phyloP scores from a whole-genome alignment of 2,888 invertebrate genomes.

The Pristionchus japonicus region DNA sequence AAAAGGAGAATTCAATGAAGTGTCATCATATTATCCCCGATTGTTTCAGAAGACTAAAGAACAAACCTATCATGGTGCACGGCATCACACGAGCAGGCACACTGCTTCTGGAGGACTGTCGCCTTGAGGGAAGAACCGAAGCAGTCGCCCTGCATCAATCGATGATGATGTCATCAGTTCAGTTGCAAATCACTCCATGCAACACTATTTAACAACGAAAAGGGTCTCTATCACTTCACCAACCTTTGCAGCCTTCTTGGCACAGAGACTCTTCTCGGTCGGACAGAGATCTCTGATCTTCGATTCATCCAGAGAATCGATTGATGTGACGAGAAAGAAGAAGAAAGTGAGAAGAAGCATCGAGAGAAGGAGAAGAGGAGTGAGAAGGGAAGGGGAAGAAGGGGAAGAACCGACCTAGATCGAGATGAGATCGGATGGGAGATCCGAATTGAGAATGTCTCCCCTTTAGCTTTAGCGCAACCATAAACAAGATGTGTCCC shows the following conservation, averaged over 20 bases:
- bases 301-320: slow-evolving; percentile 81
- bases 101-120: slow-evolving; percentile 59
- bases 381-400: slow-evolving; percentile 10
- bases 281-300: slow-evolving; percentile 58
- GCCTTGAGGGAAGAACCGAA: slow-evolving; percentile 63
- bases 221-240: no score
- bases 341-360: slow-evolving; percentile 21
- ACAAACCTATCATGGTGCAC: slow-evolving; percentile 61
- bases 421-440: background rate
- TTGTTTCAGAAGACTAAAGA: background rate
- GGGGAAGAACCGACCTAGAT: background rate
- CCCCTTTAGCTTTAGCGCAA: background rate
- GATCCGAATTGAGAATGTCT: background rate
- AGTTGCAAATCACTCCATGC: no score
- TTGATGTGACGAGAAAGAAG: slow-evolving; percentile 76
- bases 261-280: slow-evolving; percentile 59
- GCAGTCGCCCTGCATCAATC: slow-evolving; percentile 60
- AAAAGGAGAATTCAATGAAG: background rate
- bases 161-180: no score
- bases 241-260: slow-evolving; percentile 56
- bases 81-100: slow-evolving; percentile 60
- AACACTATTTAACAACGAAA: no score
- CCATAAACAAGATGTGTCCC: background rate
- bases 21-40: no score
- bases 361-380: background rate